A percentile compares a stretch with the other conserved stretches of the same genome.
Evolutionary conservation across 2,888 invertebrate species (phyloP).

Genomic region (Brassicogethes aeneus): DNA sequence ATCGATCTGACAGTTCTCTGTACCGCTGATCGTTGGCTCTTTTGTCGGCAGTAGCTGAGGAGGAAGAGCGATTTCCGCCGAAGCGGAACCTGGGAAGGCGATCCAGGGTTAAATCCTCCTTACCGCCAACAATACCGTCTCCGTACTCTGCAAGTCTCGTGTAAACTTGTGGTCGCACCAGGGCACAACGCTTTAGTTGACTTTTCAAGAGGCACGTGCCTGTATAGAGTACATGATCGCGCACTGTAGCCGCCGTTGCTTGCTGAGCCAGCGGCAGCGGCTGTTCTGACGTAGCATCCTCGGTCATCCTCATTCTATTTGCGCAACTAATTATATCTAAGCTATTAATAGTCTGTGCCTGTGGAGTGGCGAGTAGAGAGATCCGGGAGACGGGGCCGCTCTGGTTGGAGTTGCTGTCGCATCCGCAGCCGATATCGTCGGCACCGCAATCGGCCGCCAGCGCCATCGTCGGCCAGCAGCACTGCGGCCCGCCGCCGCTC

Average conservation of each 20-base stretch:
- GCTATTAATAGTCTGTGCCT: conserved; percentile 36
- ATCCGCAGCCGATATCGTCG: conserved; percentile 38
- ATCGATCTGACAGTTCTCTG: conserved; percentile 68
- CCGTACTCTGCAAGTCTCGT: conserved; percentile 34
- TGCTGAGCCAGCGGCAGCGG: conserved; percentile 30
- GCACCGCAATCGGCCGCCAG: not conserved
- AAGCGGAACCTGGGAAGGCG: conserved; percentile 72
- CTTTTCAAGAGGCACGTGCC: conserved; percentile 33
- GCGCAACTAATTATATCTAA: conserved; percentile 42
- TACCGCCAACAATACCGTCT: conserved; percentile 29
- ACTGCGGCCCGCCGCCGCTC: conserved; percentile 43
- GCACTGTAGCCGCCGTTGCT: conserved; percentile 26
- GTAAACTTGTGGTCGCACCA: conserved; percentile 37
- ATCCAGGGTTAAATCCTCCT: conserved; percentile 59
- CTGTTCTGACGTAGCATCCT: conserved; percentile 36
- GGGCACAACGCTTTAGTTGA: conserved; percentile 35
- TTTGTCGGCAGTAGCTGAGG: conserved; percentile 30
- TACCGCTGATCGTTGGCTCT: conserved; percentile 64
- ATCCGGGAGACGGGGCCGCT: conserved; percentile 36
- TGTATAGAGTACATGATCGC: conserved; percentile 35
- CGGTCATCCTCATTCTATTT: conserved; percentile 39
- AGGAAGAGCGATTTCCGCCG: conserved; percentile 45
- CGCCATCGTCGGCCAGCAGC: conserved; percentile 30
- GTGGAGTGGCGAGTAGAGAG: conserved; percentile 34
- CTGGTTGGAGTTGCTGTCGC: conserved; percentile 40